Percentiles rank a stretch among this genome's conserved stretches.
Evolutionary conservation across 2,797 vertebrate species (phyloP).

Genomic region (Phalanger gymnotis): DNA sequence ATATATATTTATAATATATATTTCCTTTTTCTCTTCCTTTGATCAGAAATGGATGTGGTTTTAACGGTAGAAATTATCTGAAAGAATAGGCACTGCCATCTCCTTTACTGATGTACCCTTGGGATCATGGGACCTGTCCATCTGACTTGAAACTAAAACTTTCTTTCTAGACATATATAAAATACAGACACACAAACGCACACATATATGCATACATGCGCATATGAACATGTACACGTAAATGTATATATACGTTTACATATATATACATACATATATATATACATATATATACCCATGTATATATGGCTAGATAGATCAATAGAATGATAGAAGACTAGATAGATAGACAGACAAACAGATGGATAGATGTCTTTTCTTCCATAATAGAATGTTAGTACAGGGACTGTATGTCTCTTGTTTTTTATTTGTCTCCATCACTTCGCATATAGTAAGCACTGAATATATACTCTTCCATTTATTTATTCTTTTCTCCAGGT

Average conservation of each 20-base stretch:
- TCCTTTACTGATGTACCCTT: background rate
- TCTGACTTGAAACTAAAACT: background rate
- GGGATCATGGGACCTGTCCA: background rate
- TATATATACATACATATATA: too few species aligned
- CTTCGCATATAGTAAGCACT: background rate
- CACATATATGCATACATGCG: too few species aligned
- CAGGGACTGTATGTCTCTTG: background rate
- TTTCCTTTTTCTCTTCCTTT: background rate
- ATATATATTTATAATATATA: background rate
- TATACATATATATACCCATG: too few species aligned
- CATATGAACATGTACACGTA: background rate
- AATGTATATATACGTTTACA: too few species aligned
- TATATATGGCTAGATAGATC: too few species aligned
- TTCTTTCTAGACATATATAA: background rate
- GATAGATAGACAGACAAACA: too few species aligned
- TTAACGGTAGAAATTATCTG: background rate
- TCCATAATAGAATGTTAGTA: background rate
- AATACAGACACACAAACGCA: background rate
- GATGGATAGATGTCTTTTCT: background rate
- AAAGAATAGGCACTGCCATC: background rate
- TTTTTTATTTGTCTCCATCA: background rate
- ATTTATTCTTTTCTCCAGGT: background rate
- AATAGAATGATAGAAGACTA: too few species aligned
- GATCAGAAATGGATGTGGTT: background rate
- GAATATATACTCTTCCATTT: background rate